Conservation (phyloP, 2,113 vertebrate genomes). For the Pampusana beccarii region DNA sequence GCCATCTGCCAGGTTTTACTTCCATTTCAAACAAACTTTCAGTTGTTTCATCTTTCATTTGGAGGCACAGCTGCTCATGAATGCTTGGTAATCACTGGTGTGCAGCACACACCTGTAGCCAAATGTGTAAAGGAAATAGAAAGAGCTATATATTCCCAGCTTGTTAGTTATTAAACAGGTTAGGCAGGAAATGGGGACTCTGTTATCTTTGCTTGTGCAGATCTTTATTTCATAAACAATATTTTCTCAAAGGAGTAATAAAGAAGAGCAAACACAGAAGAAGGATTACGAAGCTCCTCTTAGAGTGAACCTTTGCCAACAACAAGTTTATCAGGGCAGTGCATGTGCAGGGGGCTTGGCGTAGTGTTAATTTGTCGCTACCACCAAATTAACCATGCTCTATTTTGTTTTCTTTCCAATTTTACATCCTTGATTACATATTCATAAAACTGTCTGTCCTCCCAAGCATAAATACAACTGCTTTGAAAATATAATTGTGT, state of each 20-base stretch:
- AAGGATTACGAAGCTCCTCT: slow-evolving; percentile 84
- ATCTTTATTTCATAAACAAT: slow-evolving; percentile 87
- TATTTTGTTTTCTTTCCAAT: slow-evolving; percentile 84
- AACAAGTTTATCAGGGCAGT: slow-evolving; percentile 93
- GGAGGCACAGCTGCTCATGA: slow-evolving; percentile 44
- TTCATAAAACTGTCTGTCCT: slow-evolving; percentile 79
- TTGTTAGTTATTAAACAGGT: slow-evolving; percentile 82
- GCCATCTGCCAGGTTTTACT: slow-evolving; percentile 53
- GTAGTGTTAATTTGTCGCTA: slow-evolving; percentile 78
- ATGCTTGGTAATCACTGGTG: slow-evolving; percentile 37
- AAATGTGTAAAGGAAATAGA: slow-evolving; percentile 12
- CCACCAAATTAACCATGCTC: slow-evolving; percentile 84
- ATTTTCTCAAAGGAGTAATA: slow-evolving; percentile 90
- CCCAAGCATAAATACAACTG: slow-evolving; percentile 76
- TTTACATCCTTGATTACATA: slow-evolving; percentile 83
- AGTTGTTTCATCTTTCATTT: slow-evolving; percentile 37
- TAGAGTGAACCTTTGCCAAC: slow-evolving; percentile 87
- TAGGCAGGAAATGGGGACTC: slow-evolving; percentile 75
- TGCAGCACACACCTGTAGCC: slow-evolving; percentile 34
- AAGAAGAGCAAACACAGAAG: slow-evolving; percentile 77
- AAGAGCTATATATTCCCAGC: slow-evolving; percentile 67
- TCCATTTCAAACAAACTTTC: slow-evolving; percentile 54
- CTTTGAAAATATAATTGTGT: slow-evolving; percentile 79
- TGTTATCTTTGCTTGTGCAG: slow-evolving; percentile 90
- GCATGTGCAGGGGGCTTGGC: slow-evolving; percentile 82